These are phyloP conservation scores for Drosophila atripex DNA, from an alignment of 2,888 invertebrate species.

Conservation along the genomic window DNA sequence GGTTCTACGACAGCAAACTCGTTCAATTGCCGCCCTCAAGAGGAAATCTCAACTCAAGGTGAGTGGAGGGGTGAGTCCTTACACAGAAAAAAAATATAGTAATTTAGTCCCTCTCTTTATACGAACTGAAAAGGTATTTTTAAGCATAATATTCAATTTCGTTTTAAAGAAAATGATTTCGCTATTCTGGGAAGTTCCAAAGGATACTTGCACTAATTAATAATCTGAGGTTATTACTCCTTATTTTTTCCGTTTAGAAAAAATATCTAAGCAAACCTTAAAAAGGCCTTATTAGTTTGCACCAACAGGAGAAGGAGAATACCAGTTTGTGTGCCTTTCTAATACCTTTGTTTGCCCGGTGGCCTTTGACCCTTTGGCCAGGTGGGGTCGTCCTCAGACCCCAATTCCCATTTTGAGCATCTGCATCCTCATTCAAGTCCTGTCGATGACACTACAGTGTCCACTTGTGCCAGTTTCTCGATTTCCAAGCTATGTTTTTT, in stretches of 20 bases:
- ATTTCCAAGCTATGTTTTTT: constrained; percentile 22
- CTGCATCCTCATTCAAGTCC: constrained; percentile 25
- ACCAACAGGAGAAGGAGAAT: not conserved
- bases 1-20: constrained; percentile 92
- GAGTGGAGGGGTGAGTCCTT: constrained; percentile 43
- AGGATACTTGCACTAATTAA: too few relatives aligned
- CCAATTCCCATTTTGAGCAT: constrained; percentile 19
- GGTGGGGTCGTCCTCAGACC: constrained; percentile 32
- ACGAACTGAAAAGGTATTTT: too few relatives aligned
- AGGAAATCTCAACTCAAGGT: constrained; percentile 84
- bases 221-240: too few relatives aligned
- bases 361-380: constrained; percentile 46
- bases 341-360: constrained; percentile 30
- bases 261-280: too few relatives aligned
- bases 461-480: constrained; percentile 64
- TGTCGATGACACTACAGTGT: constrained; percentile 39
- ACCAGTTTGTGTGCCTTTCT: not conserved
- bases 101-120: too few relatives aligned
- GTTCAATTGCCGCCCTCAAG: constrained; percentile 91
- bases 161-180: too few relatives aligned
- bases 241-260: too few relatives aligned
- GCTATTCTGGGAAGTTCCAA: too few relatives aligned
- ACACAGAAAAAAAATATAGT: not conserved
- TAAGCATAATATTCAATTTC: too few relatives aligned
- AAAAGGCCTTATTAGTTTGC: not conserved